Evolutionary conservation across 2,888 invertebrate species (phyloP), one percentile per base, ranked within the genome.

Genomic region (Pristionchus japonicus): DNA sequence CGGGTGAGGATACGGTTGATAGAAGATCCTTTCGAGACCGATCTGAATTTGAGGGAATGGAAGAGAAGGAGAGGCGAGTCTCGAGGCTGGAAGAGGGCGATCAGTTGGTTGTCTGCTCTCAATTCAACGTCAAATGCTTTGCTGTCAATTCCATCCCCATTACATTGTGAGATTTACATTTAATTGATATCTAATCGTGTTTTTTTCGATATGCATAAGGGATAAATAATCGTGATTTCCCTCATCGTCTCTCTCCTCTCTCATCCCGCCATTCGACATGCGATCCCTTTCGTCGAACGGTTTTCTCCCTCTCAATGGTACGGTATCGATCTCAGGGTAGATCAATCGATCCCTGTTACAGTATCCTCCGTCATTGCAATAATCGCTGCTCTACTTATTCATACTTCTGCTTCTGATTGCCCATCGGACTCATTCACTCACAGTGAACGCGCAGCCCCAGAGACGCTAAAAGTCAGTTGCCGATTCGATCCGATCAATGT

Each of bases 81-180:
- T 77, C 47, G 23, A 43, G 43, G n/a, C 27, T 77, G 43, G 43
- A 47, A n/a, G 47, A 47, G 43, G 47, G 11, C 7, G 77, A 77
- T 43, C 40, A 40, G 1, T 47, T 77, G 13, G 17, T 77, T 4
- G 43, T 77, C 6, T 77, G 77, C 43, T 27, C 77, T 77, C 43
- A 40, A 47, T 77, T 77, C 43, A 77, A 47, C 34, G 43, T 47
- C n/a, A 77, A 77, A 77, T 77, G 77, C 43, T 77, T 77, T 27
- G 23, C 43, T 11, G 9, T 43, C 20, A 47, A 15, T 43, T 77
- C 77, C 43, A n/a, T 77, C 11, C 77, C 47, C 13, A 34, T 77
- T 27, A 27, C 3, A n/a, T 15, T 13, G 27, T 43, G 27, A 77
- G 15, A 37, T 37, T 70, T 37, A 7, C 17, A 13, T 40, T 20